Percentiles rank a stretch among this genome's conserved stretches.
Conservation (phyloP, 2,113 vertebrate species). For the Chamaetylas fuelleborni region DNA sequence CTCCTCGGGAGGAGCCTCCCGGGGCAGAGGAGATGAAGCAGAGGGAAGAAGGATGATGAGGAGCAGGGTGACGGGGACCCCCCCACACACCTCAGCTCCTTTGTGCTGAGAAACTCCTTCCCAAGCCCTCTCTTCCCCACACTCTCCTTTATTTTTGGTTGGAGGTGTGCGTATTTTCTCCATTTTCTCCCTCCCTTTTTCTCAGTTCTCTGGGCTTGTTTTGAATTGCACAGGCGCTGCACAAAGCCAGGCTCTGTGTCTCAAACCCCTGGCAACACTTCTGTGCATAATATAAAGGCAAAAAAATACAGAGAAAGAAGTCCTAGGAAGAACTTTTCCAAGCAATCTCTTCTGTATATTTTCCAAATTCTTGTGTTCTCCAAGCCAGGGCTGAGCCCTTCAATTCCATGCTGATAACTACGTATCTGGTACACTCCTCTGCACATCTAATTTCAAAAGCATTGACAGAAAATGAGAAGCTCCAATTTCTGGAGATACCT, state of each 20-base stretch:
- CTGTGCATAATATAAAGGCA: background rate
- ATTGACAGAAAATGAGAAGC: background rate
- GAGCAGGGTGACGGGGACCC: background rate
- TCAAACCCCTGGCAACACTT: background rate
- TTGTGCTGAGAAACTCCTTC: background rate
- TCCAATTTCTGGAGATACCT: background rate
- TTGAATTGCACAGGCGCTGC: background rate
- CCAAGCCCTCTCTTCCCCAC: background rate
- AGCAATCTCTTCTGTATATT: background rate
- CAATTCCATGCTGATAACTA: background rate
- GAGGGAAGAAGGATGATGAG: accelerated
- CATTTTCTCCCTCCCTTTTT: background rate
- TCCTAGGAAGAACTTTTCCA: background rate
- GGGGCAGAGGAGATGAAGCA: background rate
- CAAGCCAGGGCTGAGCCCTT: background rate
- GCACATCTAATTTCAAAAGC: background rate
- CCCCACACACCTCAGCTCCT: background rate
- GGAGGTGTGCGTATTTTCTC: background rate
- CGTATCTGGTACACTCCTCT: accelerated
- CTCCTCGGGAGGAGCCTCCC: background rate
- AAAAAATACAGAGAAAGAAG: background rate
- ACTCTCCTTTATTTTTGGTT: background rate
- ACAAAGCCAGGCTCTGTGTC: background rate
- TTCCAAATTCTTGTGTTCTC: background rate
- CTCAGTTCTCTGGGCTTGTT: background rate